Evolutionary conservation across 2,888 invertebrate genomes (phyloP), one percentile per base, ranked within the genome.

Genomic region (Choreutis nemorana): DNA sequence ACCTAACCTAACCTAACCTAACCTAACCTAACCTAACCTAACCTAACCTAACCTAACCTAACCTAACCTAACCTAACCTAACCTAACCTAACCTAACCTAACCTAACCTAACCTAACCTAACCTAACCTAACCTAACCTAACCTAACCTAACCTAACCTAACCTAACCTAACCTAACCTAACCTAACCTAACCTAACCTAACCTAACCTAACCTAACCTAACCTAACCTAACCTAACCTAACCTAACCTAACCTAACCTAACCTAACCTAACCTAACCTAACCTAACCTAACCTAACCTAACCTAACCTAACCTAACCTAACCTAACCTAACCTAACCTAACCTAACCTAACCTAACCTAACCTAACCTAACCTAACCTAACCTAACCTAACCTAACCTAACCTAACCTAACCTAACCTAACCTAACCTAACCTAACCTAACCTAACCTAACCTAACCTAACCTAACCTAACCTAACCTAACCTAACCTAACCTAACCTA

Each of bases 311-410:
- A 20, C 20, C 20, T n/a, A n/a, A n/a, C n/a, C n/a, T n/a, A n/a
- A n/a, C n/a, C n/a, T n/a, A n/a, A n/a, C n/a, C n/a, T n/a, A n/a
- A n/a, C n/a, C n/a, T n/a, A n/a, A n/a, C n/a, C n/a, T n/a, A n/a
- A n/a, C n/a, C n/a, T n/a, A n/a, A n/a, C n/a, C n/a, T n/a, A n/a
- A n/a, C n/a, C n/a, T n/a, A n/a, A n/a, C n/a, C n/a, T n/a, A n/a
- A n/a, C n/a, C n/a, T n/a, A n/a, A n/a, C 30, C 30, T 28, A 28
- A 28, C 35, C 30, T 28, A 32, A 28, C 30, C 30, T 28, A 32
- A 36, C 36, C 36, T 36, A 36, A 36, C 36, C 36, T 33, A 36
- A 36, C 36, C 36, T 33, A 36, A 36, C 36, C 33, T 36, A 33
- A 33, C 36, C 33, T 33, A 36, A 33, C 33, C 33, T 31, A 36